Conservation (phyloP, 2,113 vertebrate genomes). For the Atlantisia rogersi region DNA sequence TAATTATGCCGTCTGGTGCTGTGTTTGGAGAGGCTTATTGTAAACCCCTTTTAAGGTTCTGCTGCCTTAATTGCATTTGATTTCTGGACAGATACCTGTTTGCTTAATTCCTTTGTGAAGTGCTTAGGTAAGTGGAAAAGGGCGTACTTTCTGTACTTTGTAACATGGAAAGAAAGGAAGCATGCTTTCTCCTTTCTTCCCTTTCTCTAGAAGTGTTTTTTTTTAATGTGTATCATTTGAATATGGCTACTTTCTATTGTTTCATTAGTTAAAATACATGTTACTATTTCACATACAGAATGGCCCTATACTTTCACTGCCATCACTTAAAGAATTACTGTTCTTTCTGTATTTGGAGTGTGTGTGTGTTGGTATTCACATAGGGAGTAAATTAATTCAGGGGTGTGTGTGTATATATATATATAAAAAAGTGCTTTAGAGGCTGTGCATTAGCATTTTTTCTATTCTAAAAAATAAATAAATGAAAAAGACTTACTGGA, state of each 20-base stretch:
- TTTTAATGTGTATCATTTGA: accelerated
- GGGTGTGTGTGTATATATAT: no score
- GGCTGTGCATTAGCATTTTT: neutral
- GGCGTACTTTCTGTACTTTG: neutral
- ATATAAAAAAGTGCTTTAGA: neutral
- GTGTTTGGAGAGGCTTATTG: neutral
- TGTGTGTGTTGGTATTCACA: neutral
- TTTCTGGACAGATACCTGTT: neutral
- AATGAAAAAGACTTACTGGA: neutral
- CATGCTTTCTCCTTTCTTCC: neutral
- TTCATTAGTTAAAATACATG: neutral
- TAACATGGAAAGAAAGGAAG: neutral
- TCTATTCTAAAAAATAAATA: neutral
- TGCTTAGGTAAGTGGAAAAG: neutral
- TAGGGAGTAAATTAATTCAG: neutral
- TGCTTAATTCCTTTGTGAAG: neutral
- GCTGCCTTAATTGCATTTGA: neutral
- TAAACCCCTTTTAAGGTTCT: neutral
- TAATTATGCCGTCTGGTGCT: neutral
- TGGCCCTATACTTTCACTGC: neutral
- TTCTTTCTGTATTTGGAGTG: neutral
- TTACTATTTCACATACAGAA: neutral
- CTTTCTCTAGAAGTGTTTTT: neutral
- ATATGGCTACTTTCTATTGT: neutral
- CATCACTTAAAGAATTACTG: neutral